These are phyloP conservation scores for Poecilia velifera DNA, from an alignment of 2,797 vertebrate genomes.

Conservation along the genomic window DNA sequence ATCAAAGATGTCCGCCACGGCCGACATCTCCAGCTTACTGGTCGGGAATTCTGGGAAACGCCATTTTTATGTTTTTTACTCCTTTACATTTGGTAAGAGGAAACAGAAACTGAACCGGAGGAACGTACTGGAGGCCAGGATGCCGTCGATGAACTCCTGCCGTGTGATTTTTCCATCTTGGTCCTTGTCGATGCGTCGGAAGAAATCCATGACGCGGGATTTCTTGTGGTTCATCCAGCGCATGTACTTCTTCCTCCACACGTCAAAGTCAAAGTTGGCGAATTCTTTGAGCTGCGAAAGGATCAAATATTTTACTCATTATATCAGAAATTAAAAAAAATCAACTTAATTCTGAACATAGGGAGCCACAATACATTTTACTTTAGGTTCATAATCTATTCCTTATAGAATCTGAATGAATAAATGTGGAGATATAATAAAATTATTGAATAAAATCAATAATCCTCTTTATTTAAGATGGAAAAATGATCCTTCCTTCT, in stretches of 20 bases:
- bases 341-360: not conserved
- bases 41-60: slow-evolving; percentile 87
- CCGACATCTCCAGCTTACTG: slow-evolving; percentile 96
- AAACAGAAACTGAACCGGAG: not conserved
- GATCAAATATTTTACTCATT: not conserved
- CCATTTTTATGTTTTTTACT: not conserved
- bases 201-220: slow-evolving; percentile 99
- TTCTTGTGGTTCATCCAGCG: slow-evolving; percentile 99
- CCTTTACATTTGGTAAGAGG: not conserved
- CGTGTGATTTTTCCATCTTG: slow-evolving; percentile 98
- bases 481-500: too few relatives aligned
- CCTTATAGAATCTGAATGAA: not conserved
- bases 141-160: slow-evolving; percentile 98
- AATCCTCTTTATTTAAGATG: too few relatives aligned
- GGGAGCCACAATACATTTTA: not conserved
- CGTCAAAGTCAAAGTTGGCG: slow-evolving; percentile 98
- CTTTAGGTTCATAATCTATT: not conserved
- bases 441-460: too few relatives aligned
- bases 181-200: slow-evolving; percentile 98
- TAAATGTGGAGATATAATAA: not conserved
- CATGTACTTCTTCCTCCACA: slow-evolving; percentile 99
- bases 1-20: slow-evolving; percentile 98
- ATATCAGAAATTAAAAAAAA: not conserved
- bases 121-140: slow-evolving; percentile 94
- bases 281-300: slow-evolving; percentile 90